Evolutionary conservation across 2,888 invertebrate genomes (phyloP).

Genomic region (Amphimallon solstitiale): DNA sequence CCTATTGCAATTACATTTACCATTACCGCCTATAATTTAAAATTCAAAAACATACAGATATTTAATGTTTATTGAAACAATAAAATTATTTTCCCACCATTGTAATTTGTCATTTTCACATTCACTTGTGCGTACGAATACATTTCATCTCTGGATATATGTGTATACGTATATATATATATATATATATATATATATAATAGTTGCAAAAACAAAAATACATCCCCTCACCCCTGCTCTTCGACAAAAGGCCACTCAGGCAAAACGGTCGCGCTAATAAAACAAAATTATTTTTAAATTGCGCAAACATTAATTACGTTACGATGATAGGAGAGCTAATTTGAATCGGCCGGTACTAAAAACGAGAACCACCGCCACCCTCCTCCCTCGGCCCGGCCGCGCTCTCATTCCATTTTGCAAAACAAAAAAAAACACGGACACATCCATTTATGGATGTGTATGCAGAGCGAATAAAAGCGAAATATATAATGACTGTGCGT

Average conservation of each 20-base stretch:
- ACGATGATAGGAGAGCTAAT: conserved; percentile 22
- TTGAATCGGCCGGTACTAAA: conserved; percentile 4
- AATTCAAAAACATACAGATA: background rate
- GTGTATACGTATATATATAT: no score
- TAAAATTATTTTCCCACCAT: conserved; percentile 15
- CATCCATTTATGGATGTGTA: no score
- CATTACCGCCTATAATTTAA: no score
- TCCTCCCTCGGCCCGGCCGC: no score
- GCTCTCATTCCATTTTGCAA: no score
- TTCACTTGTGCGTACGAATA: background rate
- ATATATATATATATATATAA: no score
- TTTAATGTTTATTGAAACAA: conserved; percentile 25
- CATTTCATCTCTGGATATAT: background rate
- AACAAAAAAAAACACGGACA: no score
- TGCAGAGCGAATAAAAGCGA: conserved; percentile 3
- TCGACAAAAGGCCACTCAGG: no score
- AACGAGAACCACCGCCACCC: no score
- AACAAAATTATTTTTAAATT: conserved; percentile 28
- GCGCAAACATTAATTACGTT: conserved; percentile 14
- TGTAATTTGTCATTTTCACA: conserved; percentile 23
- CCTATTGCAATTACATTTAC: no score
- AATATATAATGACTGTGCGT: conserved; percentile 17
- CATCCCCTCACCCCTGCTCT: no score
- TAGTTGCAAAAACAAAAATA: no score
- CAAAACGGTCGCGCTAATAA: conserved; percentile 5